These are phyloP conservation scores for Enteromius paludinosus DNA, from an alignment of 2,797 vertebrate species.

Conservation along the genomic window DNA sequence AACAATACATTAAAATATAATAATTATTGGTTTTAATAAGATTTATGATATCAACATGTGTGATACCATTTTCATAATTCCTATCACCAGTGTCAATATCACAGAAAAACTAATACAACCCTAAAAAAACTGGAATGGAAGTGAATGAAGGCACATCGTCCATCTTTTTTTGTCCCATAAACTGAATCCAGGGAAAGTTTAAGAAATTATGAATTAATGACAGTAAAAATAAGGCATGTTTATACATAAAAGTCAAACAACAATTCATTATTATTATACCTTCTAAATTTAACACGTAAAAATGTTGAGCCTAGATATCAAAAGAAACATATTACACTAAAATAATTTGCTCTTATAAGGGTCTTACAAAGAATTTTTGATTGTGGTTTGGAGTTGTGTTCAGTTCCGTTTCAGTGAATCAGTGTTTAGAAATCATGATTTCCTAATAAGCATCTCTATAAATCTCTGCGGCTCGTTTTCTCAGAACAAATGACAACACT, in stretches of 20 bases:
- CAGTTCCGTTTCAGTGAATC: not conserved
- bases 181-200: not conserved
- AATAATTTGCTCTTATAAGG: not conserved
- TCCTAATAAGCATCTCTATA: not conserved
- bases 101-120: too few relatives aligned
- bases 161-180: too few relatives aligned
- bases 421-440: not conserved
- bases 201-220: not conserved
- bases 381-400: not conserved
- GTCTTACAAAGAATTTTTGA: not conserved
- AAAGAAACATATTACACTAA: not conserved
- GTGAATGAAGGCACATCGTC: too few relatives aligned
- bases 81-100: too few relatives aligned
- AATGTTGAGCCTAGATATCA: not conserved
- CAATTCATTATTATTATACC: not conserved
- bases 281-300: not conserved
- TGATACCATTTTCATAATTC: too few relatives aligned
- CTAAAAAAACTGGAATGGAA: too few relatives aligned
- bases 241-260: not conserved
- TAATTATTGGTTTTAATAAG: too few relatives aligned
- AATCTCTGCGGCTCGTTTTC: not conserved
- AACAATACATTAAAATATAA: too few relatives aligned
- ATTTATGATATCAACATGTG: too few relatives aligned
- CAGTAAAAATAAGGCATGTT: not conserved
- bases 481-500: not conserved